Base-by-base conservation (phyloP, 2,888 invertebrate genomes). In the Tenthredo mesomela region DNA sequence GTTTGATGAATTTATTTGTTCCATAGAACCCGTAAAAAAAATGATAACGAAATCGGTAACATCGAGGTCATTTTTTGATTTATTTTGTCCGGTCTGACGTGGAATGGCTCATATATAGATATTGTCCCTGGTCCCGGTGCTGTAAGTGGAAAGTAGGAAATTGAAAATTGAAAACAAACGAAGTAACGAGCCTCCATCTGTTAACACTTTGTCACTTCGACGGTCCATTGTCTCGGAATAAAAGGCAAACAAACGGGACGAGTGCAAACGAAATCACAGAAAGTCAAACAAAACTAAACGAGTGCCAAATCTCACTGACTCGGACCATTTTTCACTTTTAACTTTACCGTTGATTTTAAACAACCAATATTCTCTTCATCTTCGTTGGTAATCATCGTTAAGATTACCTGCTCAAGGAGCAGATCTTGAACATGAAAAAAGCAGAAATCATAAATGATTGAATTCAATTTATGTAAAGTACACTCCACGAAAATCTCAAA, bases 121-220 rank as follows among this genome's bases (percentile, higher is more conserved):
- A 73, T 43, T 43, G 73, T 43, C 73, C 10, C 21, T 21, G 21
- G 15, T 43, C 73, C 43, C 37, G 21, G 50, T 3, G 29, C 47
- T 54, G 50, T 77, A 77, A 50, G 50, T 47, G 61, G 6, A 80
- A 40, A 61, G 33, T 61, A 37, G 80, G 21, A 50, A 43, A 75
- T 75, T 43, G 33, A 80, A 80, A 80, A 80, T 61, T 80, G 58
- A 61, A 78, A 78, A 78, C 78, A 78, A 78, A 78, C 78, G 80
- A 80, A 80, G 80, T 80, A 80, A 80, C 80, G 58, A 80, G 80
- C 21, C 80, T 80, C 80, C 80, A 25, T 61, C 58, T 80, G 80
- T 80, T 58, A 61, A 61, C 58, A 80, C 58, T 61, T 80, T 80
- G 80, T 80, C 80, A 61, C 58, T 80, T 40, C 80, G 80, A 18